Evolutionary conservation across 1,140 invertebrate genomes (phyloP).

Genomic region (Apocrypta bakeri): DNA sequence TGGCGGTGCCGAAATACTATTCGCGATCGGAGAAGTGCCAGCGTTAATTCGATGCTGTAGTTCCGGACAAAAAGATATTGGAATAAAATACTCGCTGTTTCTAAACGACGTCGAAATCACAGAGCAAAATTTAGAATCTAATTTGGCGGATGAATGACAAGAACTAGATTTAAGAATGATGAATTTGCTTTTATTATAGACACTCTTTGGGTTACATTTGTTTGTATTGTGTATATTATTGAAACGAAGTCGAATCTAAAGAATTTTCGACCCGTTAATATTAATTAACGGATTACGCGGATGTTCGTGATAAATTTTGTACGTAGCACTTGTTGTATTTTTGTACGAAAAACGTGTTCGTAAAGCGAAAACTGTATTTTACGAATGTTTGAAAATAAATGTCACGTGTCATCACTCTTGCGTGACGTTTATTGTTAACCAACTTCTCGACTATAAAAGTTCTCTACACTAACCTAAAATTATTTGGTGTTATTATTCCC

Average conservation of each 20-base stretch:
- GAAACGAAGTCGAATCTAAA: background rate
- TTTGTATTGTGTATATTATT: background rate
- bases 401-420: background rate
- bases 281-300: background rate
- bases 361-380: background rate
- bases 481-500: background rate
- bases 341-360: background rate
- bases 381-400: slow-evolving; percentile 2
- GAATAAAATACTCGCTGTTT: slow-evolving; percentile 66
- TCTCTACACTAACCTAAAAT: background rate
- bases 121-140: slow-evolving; percentile 55
- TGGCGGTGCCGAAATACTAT: slow-evolving; percentile 85
- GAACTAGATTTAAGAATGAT: background rate
- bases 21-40: slow-evolving; percentile 75
- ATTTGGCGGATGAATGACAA: slow-evolving; percentile 11
- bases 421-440: background rate
- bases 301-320: background rate
- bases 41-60: slow-evolving; percentile 78
- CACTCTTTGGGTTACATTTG: background rate
- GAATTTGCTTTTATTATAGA: background rate
- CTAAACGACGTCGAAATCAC: slow-evolving; percentile 64
- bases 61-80: slow-evolving; percentile 65
- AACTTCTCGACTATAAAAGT: slow-evolving; percentile 2
- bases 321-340: background rate
- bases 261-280: background rate